phyloP scores from a whole-genome alignment of 2,113 vertebrate genomes.

The Antigone vipio region DNA sequence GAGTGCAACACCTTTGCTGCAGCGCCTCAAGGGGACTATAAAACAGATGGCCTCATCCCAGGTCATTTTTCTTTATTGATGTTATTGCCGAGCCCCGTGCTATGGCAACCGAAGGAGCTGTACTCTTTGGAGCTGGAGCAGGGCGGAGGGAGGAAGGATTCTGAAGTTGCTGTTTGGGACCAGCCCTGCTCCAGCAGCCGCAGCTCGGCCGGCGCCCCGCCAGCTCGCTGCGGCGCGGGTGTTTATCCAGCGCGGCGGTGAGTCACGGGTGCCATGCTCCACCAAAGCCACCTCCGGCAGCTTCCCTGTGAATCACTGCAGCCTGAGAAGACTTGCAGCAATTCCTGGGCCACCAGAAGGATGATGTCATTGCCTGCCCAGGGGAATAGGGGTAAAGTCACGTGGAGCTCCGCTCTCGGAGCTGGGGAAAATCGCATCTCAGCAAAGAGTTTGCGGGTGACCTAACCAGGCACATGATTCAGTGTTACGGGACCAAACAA shows the following conservation, averaged over 20 bases:
- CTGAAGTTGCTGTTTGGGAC: neutral
- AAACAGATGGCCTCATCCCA: neutral
- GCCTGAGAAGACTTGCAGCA: constrained; percentile 53
- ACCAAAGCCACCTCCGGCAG: constrained; percentile 46
- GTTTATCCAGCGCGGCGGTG: neutral
- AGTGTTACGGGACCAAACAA: neutral
- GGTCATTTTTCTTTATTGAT: constrained; percentile 11
- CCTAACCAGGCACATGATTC: neutral
- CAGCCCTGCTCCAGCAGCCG: neutral
- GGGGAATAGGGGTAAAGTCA: neutral
- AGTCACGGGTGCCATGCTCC: constrained; percentile 47
- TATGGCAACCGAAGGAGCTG: constrained; percentile 6
- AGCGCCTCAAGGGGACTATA: neutral
- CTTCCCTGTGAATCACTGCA: constrained; percentile 35
- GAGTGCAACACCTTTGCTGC: neutral
- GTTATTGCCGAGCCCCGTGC: neutral
- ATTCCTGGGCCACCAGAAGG: constrained; percentile 41
- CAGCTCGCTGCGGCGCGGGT: neutral
- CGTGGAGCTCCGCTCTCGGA: neutral
- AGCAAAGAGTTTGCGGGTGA: neutral
- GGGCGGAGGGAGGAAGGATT: neutral
- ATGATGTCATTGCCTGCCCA: constrained; percentile 24
- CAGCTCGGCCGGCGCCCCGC: neutral
- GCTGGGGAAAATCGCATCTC: neutral
- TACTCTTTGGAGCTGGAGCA: neutral